Evolutionary conservation across 2,888 invertebrate genomes (phyloP), one percentile per base, ranked within the genome.

Genomic region (Oscheius sp.): DNA sequence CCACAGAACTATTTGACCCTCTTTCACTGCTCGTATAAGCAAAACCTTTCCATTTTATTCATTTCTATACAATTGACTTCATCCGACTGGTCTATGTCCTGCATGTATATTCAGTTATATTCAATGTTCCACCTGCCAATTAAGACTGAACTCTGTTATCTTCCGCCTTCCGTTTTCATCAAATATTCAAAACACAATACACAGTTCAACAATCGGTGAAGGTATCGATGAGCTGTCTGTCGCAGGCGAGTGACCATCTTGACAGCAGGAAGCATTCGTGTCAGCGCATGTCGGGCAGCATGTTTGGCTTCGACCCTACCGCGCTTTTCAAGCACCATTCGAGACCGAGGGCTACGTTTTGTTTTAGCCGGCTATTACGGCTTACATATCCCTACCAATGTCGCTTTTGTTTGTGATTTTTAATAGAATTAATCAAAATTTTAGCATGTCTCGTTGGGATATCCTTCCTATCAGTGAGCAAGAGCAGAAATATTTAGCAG

Each of bases 381-480:
- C 54, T 36, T 17, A 54, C 54, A 54, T 33, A 54, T 54, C 54
- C 51, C 12, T 22, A 32, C 54, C 8, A 32, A 33, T 54, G 54
- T 54, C 17, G 33, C 22, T 54, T 20, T n/a, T 54, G 54, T 54
- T 36, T 33, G 14, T 20, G 12, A 12, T 24, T 9, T 9, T 9
- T 36, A 36, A 14, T 9, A 36, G 8, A 9, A 36, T 36, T 14
- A 9, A 9, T 36, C 14, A 36, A 36, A 36, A 36, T 36, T 36
- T 44, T 44, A 30, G 57, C 8, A 70, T 77, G 74, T 70, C 74
- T 14, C 76, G 83, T 8, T 83, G 83, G 83, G 77, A 80, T 47
- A 74, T 70, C 41, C 72, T 82, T 20, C 80, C 80, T 0, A 73
- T 75, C 44, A 80, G 80, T 62, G 81, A 80, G 67, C 82, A 82